Evolutionary conservation across 2,797 vertebrate genomes (phyloP).

Genomic region (Graptemys geographica): DNA sequence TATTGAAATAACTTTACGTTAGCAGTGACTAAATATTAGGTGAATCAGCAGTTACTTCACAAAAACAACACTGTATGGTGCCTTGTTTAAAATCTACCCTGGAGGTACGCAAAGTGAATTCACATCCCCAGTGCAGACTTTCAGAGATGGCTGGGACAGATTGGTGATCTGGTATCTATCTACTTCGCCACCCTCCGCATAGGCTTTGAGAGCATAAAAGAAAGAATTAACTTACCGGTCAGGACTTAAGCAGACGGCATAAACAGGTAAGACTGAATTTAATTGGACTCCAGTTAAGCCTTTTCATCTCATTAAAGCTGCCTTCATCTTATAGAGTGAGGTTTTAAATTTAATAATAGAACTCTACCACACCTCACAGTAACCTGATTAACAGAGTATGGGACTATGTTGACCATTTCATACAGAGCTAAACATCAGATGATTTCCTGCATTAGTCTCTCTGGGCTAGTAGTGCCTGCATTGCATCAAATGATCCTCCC

Average conservation of each 20-base stretch:
- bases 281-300: constrained; percentile 85
- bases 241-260: constrained; percentile 75
- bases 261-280: constrained; percentile 82
- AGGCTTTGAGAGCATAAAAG: constrained; percentile 55
- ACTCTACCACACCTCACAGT: constrained; percentile 73
- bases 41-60: background rate
- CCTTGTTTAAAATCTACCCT: background rate
- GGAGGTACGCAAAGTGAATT: background rate
- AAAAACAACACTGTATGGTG: background rate
- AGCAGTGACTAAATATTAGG: background rate
- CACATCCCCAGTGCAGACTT: background rate
- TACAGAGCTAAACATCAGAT: constrained; percentile 9
- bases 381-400: constrained; percentile 74
- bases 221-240: constrained; percentile 66
- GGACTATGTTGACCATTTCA: constrained; percentile 10
- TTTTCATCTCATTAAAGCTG: constrained; percentile 86
- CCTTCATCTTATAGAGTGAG: constrained; percentile 77
- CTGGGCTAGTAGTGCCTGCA: fast-evolving
- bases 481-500: background rate
- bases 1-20: background rate
- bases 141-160: background rate
- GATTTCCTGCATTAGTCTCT: background rate
- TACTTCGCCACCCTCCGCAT: constrained; percentile 26
- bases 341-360: constrained; percentile 81
- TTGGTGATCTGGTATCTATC: constrained; percentile 41